Evolutionary conservation across 2,888 invertebrate genomes (phyloP), one percentile per base, ranked within the genome.

Genomic region (Branchinecta sandiegonensis): DNA sequence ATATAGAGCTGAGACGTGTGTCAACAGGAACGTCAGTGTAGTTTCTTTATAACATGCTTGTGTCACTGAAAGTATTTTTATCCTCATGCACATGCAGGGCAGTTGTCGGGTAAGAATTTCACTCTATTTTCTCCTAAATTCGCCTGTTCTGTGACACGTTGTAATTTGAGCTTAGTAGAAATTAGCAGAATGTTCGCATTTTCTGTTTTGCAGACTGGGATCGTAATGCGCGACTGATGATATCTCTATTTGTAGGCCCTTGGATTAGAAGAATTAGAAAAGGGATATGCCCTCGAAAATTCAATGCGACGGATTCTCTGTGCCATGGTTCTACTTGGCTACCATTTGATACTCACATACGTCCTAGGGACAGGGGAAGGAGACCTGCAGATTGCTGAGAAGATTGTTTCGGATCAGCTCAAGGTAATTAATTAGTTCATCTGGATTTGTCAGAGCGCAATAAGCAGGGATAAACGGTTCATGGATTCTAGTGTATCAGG

Each of bases 301-400:
- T 88, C 94, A 12, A 79, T 96, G 66, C 83, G 95, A 47, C 88
- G 91, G 71, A 87, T 94, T 11, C 80, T 96, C 1, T 93, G 93
- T 75, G 86, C 89, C 46, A 84, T 95, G 79, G 87, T 89, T 0
- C 80, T 95, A 37, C 81, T 96, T 2, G 86, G 86, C 0, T 95
- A 94, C 78, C 88, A 94, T 78, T 83, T 92, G 46, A 86, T 94
- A 72, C 86, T 92, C 7, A 84, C 88, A 68, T 89, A 89, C 75
- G 86, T 92, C 70, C 80, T 92, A 65, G 91, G 90, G 76, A 85
- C 89, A 72, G 83, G 84, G 47, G 87, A 89, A 74, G 90, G 90
- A 1, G 89, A 95, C 77, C 78, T 91, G 63, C 80, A 81, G 0
- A 82, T 89, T 72, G 90, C 91, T 73, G 84, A 89, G 70, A 81